These are phyloP conservation scores for Scaptomyza flava DNA, from an alignment of 2,888 invertebrate species.

Conservation along the genomic window DNA sequence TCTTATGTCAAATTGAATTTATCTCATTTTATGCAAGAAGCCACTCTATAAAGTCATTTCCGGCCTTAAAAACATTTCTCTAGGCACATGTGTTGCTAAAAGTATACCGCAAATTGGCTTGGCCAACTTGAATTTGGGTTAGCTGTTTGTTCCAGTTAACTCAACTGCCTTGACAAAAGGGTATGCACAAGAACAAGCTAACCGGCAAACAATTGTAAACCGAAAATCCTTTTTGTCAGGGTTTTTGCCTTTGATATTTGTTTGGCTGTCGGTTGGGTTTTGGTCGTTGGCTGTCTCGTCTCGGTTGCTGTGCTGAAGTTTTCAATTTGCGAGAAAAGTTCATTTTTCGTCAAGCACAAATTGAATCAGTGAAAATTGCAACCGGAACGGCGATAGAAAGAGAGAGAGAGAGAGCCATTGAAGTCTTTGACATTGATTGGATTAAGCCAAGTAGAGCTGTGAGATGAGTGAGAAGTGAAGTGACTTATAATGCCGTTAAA, in stretches of 20 bases:
- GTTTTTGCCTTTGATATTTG: conserved; percentile 19
- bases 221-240: conserved; percentile 13
- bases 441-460: conserved; percentile 38
- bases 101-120: background rate
- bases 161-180: background rate
- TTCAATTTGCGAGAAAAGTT: conserved; percentile 41
- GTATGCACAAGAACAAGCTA: background rate
- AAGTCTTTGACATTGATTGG: conserved; percentile 65
- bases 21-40: background rate
- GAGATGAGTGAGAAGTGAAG: conserved; percentile 8
- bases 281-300: conserved; percentile 5
- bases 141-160: background rate
- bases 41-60: too few relatives aligned
- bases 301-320: conserved; percentile 40
- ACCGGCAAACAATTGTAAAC: background rate
- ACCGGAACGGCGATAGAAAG: conserved; percentile 4
- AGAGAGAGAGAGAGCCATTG: conserved; percentile 5
- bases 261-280: conserved; percentile 3
- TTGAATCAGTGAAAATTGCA: conserved; percentile 51
- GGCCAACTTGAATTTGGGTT: conserved; percentile 1
- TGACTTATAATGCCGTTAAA: conserved; percentile 27
- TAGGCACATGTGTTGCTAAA: too few relatives aligned
- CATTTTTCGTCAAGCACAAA: conserved; percentile 46
- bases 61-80: background rate
- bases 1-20: background rate